phyloP scores from a whole-genome alignment of 2,797 vertebrate species.

The Eupleurogrammus muticus region DNA sequence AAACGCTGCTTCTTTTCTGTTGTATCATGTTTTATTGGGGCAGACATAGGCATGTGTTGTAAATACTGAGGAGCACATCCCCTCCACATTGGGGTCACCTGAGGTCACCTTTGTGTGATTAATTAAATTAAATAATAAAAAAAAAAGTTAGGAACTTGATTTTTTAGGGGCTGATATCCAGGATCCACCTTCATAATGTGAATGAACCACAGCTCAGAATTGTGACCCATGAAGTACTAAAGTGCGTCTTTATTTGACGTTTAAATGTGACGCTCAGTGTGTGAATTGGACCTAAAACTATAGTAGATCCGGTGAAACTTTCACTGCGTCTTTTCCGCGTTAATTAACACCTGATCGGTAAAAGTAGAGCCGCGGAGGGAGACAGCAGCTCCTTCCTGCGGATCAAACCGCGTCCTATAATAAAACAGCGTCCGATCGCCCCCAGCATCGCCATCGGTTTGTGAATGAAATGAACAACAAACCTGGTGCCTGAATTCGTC shows the following conservation, averaged over 20 bases:
- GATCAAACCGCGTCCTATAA: neutral
- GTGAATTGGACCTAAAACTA: neutral
- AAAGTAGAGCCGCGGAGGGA: neutral
- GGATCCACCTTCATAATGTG: too few species aligned
- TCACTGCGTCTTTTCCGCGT: neutral
- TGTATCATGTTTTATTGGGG: too few species aligned
- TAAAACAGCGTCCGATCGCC: neutral
- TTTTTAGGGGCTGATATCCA: neutral
- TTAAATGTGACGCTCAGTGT: neutral
- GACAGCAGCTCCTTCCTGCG: neutral
- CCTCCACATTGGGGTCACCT: too few species aligned
- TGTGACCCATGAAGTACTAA: neutral
- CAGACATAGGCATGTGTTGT: too few species aligned
- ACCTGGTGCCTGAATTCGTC: constrained; percentile 35
- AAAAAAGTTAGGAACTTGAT: neutral
- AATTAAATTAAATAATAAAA: too few species aligned
- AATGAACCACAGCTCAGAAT: neutral
- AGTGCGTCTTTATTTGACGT: too few species aligned
- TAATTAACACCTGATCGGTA: neutral
- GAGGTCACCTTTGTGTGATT: neutral
- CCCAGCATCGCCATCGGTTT: neutral
- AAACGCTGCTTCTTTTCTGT: too few species aligned
- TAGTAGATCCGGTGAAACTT: neutral
- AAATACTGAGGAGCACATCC: too few species aligned
- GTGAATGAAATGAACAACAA: constrained; percentile 22